Percentiles rank a stretch among this genome's conserved stretches.
phyloP scores from a whole-genome alignment of 2,797 vertebrate species.

The Vespertilio murinus region DNA sequence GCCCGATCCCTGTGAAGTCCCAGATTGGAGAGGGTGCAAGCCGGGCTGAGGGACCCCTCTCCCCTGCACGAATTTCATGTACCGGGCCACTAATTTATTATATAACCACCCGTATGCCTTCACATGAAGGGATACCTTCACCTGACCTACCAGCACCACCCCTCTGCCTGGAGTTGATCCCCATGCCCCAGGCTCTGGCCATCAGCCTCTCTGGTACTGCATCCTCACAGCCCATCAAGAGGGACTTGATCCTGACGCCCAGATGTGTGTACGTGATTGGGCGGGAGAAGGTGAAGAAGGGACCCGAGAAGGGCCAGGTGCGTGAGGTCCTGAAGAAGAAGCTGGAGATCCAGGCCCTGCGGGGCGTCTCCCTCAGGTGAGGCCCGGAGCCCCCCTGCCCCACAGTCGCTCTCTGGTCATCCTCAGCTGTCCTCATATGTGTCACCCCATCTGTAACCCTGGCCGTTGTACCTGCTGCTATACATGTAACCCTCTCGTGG shows the following conservation, averaged over 20 bases:
- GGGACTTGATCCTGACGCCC: slow-evolving; percentile 95
- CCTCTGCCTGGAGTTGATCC: neutral
- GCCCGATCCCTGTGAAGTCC: too few species aligned
- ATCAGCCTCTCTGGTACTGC: neutral
- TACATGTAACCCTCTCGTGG: neutral
- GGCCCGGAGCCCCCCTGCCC: neutral
- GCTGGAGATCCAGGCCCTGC: slow-evolving; percentile 90
- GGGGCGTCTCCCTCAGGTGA: slow-evolving; percentile 92
- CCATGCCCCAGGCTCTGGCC: neutral
- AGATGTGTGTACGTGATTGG: slow-evolving; percentile 96
- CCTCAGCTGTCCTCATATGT: neutral
- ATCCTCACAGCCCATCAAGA: slow-evolving; percentile 90
- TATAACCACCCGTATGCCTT: neutral
- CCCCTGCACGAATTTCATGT: too few species aligned
- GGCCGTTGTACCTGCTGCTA: neutral
- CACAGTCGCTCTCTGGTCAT: too few species aligned
- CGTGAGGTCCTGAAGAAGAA: slow-evolving; percentile 96
- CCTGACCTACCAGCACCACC: neutral
- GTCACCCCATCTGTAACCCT: neutral
- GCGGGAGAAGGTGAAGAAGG: slow-evolving; percentile 96
- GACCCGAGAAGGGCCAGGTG: slow-evolving; percentile 96
- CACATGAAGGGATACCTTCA: neutral
- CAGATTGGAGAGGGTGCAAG: too few species aligned
- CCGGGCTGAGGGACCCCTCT: too few species aligned
- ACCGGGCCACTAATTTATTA: neutral